Base-by-base conservation (phyloP, 2,888 invertebrate species). In the Tromatobia lineatoria region DNA sequence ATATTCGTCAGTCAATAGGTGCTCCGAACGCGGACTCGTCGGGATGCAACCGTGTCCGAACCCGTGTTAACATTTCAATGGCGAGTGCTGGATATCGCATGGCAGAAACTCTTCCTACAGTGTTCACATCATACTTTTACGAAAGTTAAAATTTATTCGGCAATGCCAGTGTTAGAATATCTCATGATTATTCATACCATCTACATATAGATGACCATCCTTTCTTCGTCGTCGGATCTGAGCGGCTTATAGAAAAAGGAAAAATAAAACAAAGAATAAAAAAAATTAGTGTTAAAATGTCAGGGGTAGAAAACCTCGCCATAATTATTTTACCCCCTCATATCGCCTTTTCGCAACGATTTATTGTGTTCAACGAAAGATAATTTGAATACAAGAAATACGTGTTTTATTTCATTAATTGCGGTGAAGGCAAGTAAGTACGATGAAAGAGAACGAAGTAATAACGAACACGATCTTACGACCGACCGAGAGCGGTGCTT, bases 401-500 rank as follows among this genome's bases (percentile, higher is more conserved):
- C 13, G 47, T n/a, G 47, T 1, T 25, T 8, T 11, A 23, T 25
- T 25, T 6, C 15, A 25, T 57, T 25, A 25, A 25, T 57, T 13
- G 6, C 15, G 3, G 23, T 13, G 57, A 25, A 57, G 3, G 11
- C 1, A 23, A 20, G 42, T 66, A 23, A 23, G 4, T 10, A 67
- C 4, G 13, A 47, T 7, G 10, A 57, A 45, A 67, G 29, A 45
- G 15, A 15, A n/a, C 54, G 13, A 38, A 23, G 66, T 52, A 25
- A 59, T 42, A 73, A 50, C 66, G 38, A 38, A 13, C 20, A 81
- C 70, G 59, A 88, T 89, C 88, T 67, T 88, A 64, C 85, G 87
- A 50, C 83, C 88, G 25, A 85, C 81, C 71, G 88, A 88, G 61
- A 87, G 87, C 54, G 88, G 85, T 76, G 90, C 90, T 18, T 88